These are phyloP conservation scores for Channallabes apus DNA, from an alignment of 2,797 vertebrate genomes.

Conservation along the genomic window DNA sequence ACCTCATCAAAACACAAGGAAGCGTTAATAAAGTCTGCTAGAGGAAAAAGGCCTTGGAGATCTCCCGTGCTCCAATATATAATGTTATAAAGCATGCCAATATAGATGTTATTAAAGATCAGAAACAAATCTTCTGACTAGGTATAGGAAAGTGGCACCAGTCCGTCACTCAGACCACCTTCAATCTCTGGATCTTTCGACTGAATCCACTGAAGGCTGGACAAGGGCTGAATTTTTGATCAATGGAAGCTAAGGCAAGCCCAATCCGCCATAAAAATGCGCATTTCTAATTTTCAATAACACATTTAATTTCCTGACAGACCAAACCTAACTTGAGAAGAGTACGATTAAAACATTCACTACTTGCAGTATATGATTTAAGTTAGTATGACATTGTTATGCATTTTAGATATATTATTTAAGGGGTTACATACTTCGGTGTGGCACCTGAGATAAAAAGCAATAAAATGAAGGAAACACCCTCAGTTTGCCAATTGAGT, in stretches of 20 bases:
- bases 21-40: slow-evolving; percentile 39
- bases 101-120: not conserved
- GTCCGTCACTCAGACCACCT: not conserved
- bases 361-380: slow-evolving; percentile 23
- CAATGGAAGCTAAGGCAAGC: slow-evolving; percentile 18
- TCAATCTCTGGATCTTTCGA: slow-evolving; percentile 6
- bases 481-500: not conserved
- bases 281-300: slow-evolving; percentile 14
- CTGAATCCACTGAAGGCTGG: slow-evolving; percentile 23
- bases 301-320: not conserved
- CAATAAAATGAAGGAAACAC: slow-evolving; percentile 28
- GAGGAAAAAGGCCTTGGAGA: not conserved
- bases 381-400: slow-evolving; percentile 1
- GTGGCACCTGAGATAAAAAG: slow-evolving; percentile 39
- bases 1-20: slow-evolving; percentile 59
- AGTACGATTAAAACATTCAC: slow-evolving; percentile 23
- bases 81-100: slow-evolving; percentile 11
- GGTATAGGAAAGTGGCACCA: not conserved
- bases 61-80: not conserved
- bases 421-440: slow-evolving; percentile 30
- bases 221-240: slow-evolving; percentile 14
- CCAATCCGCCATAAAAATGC: not conserved
- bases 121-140: slow-evolving; percentile 12
- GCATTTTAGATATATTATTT: slow-evolving; percentile 12
- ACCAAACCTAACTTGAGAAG: slow-evolving; percentile 17